Conservation (phyloP, 2,888 invertebrate species). For the Bursaphelenchus okinawaensis region DNA sequence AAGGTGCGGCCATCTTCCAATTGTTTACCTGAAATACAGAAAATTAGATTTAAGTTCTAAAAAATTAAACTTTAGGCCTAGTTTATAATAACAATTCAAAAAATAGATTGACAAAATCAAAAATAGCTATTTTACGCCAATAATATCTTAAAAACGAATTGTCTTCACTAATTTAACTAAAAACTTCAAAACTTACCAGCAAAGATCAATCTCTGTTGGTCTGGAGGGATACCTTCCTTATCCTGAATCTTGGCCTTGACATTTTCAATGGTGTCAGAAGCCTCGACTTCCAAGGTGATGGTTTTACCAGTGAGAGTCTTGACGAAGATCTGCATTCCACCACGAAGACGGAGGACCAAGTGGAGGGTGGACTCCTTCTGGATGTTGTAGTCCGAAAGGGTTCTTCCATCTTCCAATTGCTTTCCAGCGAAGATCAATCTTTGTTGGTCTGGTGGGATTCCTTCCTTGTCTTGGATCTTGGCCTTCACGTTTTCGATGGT, state of each 20-base stretch:
- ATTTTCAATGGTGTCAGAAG: conserved; percentile 28
- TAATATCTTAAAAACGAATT: no score
- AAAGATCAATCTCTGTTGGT: conserved; percentile 47
- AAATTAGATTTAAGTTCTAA: no score
- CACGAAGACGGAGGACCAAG: conserved; percentile 30
- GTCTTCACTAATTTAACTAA: no score
- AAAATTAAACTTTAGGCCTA: no score
- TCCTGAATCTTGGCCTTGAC: conserved; percentile 23
- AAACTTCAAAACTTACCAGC: no score
- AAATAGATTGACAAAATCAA: no score
- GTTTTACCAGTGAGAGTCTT: conserved; percentile 35
- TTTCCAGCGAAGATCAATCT: conserved; percentile 62
- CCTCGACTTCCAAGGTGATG: conserved; percentile 32
- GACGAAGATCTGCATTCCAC: conserved; percentile 35
- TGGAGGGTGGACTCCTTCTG: conserved; percentile 33
- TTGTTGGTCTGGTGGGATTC: conserved; percentile 54
- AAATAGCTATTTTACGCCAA: no score
- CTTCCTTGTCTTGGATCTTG: conserved; percentile 55
- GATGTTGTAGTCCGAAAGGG: conserved; percentile 65
- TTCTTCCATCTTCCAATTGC: conserved; percentile 87
- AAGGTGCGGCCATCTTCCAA: conserved; percentile 85
- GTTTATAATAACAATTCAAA: no score
- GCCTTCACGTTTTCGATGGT: conserved; percentile 55
- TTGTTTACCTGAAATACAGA: conserved; percentile 63
- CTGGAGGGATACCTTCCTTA: conserved; percentile 42